A percentile compares a stretch with the other conserved stretches of the same genome.
Evolutionary conservation across 2,797 vertebrate genomes (phyloP).

Genomic region (Selene dorsalis): DNA sequence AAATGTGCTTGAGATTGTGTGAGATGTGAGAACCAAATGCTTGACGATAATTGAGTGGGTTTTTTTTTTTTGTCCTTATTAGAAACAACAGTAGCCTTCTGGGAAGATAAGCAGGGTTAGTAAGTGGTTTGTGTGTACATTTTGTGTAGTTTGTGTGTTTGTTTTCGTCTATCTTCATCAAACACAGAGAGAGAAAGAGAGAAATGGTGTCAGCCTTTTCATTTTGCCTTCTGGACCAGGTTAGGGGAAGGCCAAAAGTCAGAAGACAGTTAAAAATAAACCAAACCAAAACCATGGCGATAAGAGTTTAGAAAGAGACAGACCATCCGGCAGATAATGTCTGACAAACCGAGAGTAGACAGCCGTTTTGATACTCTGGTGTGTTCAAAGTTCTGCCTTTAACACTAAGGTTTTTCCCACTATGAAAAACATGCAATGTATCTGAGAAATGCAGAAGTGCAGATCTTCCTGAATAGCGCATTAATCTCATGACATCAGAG

Average conservation of each 20-base stretch:
- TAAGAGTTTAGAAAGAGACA: background rate
- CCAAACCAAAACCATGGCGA: background rate
- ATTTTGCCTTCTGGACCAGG: background rate
- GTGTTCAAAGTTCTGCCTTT: background rate
- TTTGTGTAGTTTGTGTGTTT: constrained; percentile 36
- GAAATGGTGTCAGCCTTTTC: constrained; percentile 31
- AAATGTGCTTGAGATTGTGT: background rate
- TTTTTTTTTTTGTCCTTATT: constrained; percentile 13
- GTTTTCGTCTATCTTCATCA: constrained; percentile 15
- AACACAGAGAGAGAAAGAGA: constrained; percentile 11
- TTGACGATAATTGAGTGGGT: background rate
- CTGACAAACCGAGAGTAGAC: background rate
- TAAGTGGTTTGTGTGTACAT: constrained; percentile 52
- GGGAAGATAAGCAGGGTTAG: constrained; percentile 39
- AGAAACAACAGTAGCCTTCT: constrained; percentile 50
- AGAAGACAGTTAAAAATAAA: constrained; percentile 1
- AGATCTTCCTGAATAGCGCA: background rate
- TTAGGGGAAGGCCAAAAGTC: constrained; percentile 59
- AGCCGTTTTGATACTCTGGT: background rate
- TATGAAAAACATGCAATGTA: background rate
- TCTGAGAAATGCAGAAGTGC: background rate
- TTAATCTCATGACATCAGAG: background rate
- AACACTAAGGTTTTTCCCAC: background rate
- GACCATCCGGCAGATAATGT: background rate
- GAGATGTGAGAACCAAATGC: background rate